phyloP scores from a whole-genome alignment of 2,113 vertebrate species.

The Butorides virescens region DNA sequence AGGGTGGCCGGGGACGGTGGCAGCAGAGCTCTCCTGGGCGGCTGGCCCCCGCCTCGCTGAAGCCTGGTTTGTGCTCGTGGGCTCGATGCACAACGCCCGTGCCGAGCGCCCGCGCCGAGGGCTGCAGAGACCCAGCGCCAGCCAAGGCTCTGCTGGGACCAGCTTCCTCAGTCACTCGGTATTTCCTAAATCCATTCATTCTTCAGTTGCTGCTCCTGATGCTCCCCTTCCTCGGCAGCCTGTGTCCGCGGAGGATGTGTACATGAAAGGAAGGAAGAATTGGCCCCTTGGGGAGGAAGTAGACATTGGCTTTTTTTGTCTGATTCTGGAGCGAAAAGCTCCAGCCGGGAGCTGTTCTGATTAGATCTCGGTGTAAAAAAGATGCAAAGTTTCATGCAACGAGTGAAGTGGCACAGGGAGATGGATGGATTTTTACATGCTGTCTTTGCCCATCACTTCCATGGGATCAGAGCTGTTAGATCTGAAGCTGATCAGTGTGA shows the following conservation, averaged over 20 bases:
- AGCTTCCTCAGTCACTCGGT: rapidly evolving
- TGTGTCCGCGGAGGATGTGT: background rate
- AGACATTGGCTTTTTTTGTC: background rate
- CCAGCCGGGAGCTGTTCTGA: background rate
- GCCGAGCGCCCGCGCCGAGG: background rate
- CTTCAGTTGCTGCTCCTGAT: background rate
- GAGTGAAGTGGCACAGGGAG: background rate
- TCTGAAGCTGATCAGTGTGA: background rate
- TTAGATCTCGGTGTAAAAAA: background rate
- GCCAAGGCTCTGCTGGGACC: background rate
- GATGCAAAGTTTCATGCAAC: background rate
- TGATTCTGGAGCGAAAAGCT: background rate
- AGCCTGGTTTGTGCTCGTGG: background rate
- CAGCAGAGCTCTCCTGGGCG: background rate
- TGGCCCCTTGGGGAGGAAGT: background rate
- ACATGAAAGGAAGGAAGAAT: background rate
- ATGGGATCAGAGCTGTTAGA: background rate
- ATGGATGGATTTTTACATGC: background rate
- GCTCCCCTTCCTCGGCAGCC: background rate
- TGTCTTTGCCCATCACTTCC: background rate
- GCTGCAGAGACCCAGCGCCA: rapidly evolving
- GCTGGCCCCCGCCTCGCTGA: rapidly evolving
- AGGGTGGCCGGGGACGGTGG: background rate
- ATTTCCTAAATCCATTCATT: background rate
- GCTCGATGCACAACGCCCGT: rapidly evolving